Base-by-base conservation (phyloP, 1,140 invertebrate genomes). In the Sitophilus oryzae region DNA sequence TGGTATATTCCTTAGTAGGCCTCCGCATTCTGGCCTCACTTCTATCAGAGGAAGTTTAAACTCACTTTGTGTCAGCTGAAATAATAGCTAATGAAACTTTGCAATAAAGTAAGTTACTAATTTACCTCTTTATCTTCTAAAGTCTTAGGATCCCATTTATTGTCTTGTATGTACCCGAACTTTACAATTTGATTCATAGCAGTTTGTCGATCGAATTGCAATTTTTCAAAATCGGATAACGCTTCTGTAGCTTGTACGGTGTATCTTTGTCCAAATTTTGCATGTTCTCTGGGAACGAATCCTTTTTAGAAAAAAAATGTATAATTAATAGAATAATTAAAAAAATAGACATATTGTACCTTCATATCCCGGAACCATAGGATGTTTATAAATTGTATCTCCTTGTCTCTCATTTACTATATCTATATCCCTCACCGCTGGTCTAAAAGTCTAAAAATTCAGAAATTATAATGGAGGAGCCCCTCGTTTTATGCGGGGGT, bases 301-400 rank as follows among this genome's bases (percentile, higher is more conserved):
- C 84, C 81, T 83, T 14, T 1, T 55, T 48, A 44, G 15, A 8
- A 19, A 15, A 41, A 41, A 9, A 47, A 36, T 18, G 16, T 43
- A 43, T n/a, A n/a, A n/a, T n/a, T n/a, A n/a, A n/a, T n/a, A n/a
- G n/a, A n/a, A n/a, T n/a, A n/a, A n/a, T n/a, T n/a, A n/a, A n/a
- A 6, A 30, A 30, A 50, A 6, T 30, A 30, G 11, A 30, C 11
- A 30, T 30, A 30, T 6, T 30, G 25, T 70, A 82, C 81, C 85
- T 68, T 82, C 79, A 68, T 85, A 86, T 41, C 82, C 80, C 5
- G 84, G 82, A 46, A 83, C 72, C 61, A 83, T 80, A 1, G 84
- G 84, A 74, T 86, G 79, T 45, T 76, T 76, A 66, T 84, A 86
- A 25, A 83, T 73, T 0, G 82, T 71, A 68, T 85, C 82, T 1